Evolutionary conservation across 1,140 invertebrate species (phyloP), one percentile per base, ranked within the genome.

Genomic region (Polypedilum pembai): DNA sequence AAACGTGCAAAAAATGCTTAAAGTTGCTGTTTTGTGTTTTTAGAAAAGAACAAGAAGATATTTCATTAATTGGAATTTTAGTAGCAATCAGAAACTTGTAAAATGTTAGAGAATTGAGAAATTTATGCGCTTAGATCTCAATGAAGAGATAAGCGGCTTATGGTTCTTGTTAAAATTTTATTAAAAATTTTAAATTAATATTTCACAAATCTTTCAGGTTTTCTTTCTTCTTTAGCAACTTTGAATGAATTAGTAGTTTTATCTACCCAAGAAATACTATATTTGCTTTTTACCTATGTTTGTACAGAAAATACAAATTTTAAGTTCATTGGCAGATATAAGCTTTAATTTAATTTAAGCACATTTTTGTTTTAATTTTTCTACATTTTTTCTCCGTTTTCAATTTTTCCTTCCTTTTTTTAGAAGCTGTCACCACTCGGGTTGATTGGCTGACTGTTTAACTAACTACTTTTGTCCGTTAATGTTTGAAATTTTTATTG

Each of bases 11-110:
- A 56, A 12, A 12, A 12, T 56, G 3, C 4, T 56, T 56, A n/a
- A n/a, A n/a, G 12, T 56, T 56, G 12, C 45, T 15, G 45, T 56
- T 56, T n/a, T 56, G 8, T 10, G 45, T n/a, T n/a, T 56, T n/a
- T n/a, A n/a, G n/a, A n/a, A n/a, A n/a, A n/a, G n/a, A n/a, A n/a
- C n/a, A n/a, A 56, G 12, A 56, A 56, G 15, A 56, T 56, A 56
- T 56, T 56, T 56, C 15, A n/a, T 12, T n/a, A 56, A 56, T 56
- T 56, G 45, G 45, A 56, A n/a, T 56, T 56, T 56, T n/a, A 56
- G 45, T 56, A 56, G 12, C 45, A 12, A 3, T 12, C 12, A 56
- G 15, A 56, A 15, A 15, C 4, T 56, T 56, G 45, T 15, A 45
- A 45, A 45, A 45, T 45, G 8, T 45, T 45, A 8, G 41, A 45